These are phyloP conservation scores for Arbacia lixula DNA, from an alignment of 53 echinoderm and acorn worm species.

Conservation along the genomic window DNA sequence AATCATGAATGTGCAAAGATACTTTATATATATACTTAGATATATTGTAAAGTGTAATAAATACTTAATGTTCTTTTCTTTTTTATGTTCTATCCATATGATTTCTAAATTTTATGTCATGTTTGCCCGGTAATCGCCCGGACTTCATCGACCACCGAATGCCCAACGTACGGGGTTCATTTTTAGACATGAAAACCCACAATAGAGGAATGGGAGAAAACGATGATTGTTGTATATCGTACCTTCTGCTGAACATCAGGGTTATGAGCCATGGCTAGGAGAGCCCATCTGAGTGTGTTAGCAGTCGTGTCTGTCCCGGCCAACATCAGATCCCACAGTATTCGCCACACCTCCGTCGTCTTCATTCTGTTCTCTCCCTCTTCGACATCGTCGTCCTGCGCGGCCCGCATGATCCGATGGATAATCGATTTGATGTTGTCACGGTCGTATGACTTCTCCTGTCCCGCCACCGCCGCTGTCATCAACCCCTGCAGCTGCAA, in stretches of 20 bases:
- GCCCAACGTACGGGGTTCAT: too few species aligned
- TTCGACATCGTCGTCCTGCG: background rate
- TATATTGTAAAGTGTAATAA: too few species aligned
- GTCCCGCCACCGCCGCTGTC: background rate
- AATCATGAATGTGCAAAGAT: too few species aligned
- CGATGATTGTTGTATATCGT: too few species aligned
- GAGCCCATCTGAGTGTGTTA: constrained; percentile 21
- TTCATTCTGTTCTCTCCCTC: background rate
- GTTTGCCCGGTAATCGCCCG: too few species aligned
- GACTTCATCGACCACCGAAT: too few species aligned
- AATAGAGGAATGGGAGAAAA: too few species aligned
- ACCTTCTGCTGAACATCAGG: constrained; percentile 17
- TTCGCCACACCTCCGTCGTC: constrained; percentile 17
- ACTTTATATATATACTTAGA: too few species aligned
- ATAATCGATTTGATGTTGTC: constrained; percentile 1
- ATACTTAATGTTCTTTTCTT: too few species aligned
- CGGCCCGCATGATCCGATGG: background rate
- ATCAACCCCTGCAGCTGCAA: background rate
- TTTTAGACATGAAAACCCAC: too few species aligned
- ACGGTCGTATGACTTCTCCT: background rate
- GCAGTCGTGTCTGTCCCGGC: constrained; percentile 35
- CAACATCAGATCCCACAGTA: constrained; percentile 30
- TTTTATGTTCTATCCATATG: too few species aligned
- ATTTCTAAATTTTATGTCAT: too few species aligned
- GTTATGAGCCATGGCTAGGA: constrained; percentile 25